Evolutionary conservation across 2,888 invertebrate species (phyloP), one percentile per base, ranked within the genome.

Genomic region (Tethea ocularis): DNA sequence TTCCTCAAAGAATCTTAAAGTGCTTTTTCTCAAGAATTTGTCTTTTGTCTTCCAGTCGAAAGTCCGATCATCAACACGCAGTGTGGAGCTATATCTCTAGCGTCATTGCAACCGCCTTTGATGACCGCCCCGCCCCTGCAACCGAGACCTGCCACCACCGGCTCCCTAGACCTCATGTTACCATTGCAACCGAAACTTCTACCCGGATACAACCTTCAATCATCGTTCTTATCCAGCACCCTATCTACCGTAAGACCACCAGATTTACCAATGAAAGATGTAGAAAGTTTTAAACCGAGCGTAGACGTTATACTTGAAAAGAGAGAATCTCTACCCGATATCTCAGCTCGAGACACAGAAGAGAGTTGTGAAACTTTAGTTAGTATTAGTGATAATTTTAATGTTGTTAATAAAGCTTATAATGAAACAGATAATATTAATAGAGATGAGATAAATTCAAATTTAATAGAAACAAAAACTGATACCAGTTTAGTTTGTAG

Each of bases 161-260:
- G 95, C 63, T 94, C 95, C 84, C 87, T 94, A 79, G 95, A 95
- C 77, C 94, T 95, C 68, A 94, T 95, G 87, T 92, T 96, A 77
- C 96, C 96, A 61, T 86, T 96, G 60, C 96, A 96, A 93, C 96
- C 96, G 63, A 95, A 95, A 77, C 88, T 95, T 67, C 89, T 95
- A 71, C 94, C 94, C 52, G 93, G 93, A 36, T 94, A 94, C 82
- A 93, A 93, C 77, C 84, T 91, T 0, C 93, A 93, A 62, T 84
- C 92, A 15, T 88, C 91, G 60, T 93, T 87, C 75, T 78, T 91
- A 41, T 89, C 94, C 64, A 94, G 91, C 72, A 94, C 93, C 61
- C 82, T 93, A 0, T 94, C 94, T 1, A 93, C 93, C 26, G 92
- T 93, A 20, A 72, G 93, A 74, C 90, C 92, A 62, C 93, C 89